Percentiles rank a stretch among this genome's conserved stretches.
Conservation (phyloP, 2,888 invertebrate genomes). For the Prenolepis imparis region DNA sequence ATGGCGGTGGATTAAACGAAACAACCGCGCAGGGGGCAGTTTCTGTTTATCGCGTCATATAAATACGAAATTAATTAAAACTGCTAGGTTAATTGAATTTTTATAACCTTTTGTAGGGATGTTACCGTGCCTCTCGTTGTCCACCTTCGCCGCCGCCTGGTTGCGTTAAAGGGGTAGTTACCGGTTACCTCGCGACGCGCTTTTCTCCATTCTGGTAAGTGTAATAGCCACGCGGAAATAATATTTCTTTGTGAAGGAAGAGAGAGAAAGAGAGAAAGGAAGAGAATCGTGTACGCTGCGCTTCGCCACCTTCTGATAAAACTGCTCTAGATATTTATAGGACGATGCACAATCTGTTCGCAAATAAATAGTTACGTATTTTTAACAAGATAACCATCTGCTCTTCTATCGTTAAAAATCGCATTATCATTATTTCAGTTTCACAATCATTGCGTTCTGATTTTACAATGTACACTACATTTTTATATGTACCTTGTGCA, state of each 20-base stretch:
- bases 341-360: constrained; percentile 79
- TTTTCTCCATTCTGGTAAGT: constrained; percentile 76
- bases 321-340: constrained; percentile 80
- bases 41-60: constrained; percentile 81
- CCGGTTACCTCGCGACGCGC: constrained; percentile 69
- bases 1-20: constrained; percentile 75
- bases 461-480: background rate
- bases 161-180: constrained; percentile 82
- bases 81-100: constrained; percentile 83
- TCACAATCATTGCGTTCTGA: background rate
- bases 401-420: background rate
- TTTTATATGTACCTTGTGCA: background rate
- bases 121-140: constrained; percentile 56
- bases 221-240: constrained; percentile 82
- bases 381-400: constrained; percentile 73
- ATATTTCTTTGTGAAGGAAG: constrained; percentile 78
- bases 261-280: background rate
- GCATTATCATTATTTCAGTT: constrained; percentile 5
- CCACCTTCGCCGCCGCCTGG: constrained; percentile 66
- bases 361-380: constrained; percentile 75
- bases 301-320: constrained; percentile 73
- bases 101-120: constrained; percentile 79
- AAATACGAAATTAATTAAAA: constrained; percentile 83
- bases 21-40: constrained; percentile 71
- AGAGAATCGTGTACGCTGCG: constrained; percentile 56